A percentile compares a stretch with the other conserved stretches of the same genome.
Evolutionary conservation across 2,888 invertebrate genomes (phyloP).

Genomic region (Agrochola circellaris): DNA sequence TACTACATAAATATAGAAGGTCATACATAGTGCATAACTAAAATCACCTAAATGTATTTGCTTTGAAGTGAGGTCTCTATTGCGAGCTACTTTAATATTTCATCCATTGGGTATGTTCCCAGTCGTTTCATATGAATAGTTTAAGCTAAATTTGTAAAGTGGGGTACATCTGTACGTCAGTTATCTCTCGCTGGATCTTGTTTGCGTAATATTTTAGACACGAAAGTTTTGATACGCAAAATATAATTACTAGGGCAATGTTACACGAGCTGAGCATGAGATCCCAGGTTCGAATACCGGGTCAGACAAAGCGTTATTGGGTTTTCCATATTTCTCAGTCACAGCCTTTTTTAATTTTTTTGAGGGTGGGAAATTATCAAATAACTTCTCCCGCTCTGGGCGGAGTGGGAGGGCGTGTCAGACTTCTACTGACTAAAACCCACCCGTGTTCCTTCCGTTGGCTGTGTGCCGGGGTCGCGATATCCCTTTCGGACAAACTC

Average conservation of each 20-base stretch:
- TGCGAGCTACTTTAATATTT: constrained; percentile 18
- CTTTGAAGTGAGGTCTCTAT: constrained; percentile 14
- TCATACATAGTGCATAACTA: neutral
- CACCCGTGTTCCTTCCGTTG: too few relatives aligned
- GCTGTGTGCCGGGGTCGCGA: too few relatives aligned
- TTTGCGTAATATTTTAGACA: neutral
- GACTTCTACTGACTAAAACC: too few relatives aligned
- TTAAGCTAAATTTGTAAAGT: neutral
- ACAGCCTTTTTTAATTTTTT: too few relatives aligned
- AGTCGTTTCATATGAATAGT: constrained; percentile 18
- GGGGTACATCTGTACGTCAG: constrained; percentile 3
- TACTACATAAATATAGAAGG: too few relatives aligned
- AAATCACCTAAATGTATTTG: neutral
- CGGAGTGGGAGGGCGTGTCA: too few relatives aligned
- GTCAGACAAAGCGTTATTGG: too few relatives aligned
- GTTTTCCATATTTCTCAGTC: too few relatives aligned
- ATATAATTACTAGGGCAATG: neutral
- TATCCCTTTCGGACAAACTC: too few relatives aligned
- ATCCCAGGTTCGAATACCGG: too few relatives aligned
- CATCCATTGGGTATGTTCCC: constrained; percentile 11
- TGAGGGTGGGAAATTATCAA: too few relatives aligned
- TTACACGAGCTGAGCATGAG: neutral
- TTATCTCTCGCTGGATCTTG: constrained; percentile 14
- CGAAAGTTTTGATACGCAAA: neutral
- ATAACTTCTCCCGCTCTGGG: too few relatives aligned